Base-by-base conservation (phyloP, 2,888 invertebrate species). In the Brassicogethes aeneus region DNA sequence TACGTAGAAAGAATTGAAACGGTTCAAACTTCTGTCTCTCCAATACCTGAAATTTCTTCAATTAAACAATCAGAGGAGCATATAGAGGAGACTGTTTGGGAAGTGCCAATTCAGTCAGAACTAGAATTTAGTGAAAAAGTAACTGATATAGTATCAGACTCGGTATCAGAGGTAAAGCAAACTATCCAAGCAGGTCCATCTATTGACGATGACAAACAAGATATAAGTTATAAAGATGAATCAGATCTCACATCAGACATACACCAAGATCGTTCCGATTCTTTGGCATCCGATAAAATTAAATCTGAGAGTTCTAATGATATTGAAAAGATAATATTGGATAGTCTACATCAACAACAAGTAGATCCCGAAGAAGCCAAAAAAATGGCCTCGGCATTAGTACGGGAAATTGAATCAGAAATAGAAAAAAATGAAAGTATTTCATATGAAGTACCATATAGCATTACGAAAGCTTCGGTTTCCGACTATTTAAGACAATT, bases 401-500 rank as follows among this genome's bases (percentile, higher is more conserved):
- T 76, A 2, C 70, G 69, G 40, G 72, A 74, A 54, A 74, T 75
- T 44, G 75, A 76, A 58, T 62, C 60, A 2, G 74, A 74, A 59
- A 69, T 74, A n/a, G 66, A 70, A 43, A 68, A 67, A 48, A 60
- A 70, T 15, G 60, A 58, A 17, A 45, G 51, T 8, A 37, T 48
- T 12, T 31, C 44, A 15, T 47, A 43, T 31, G 15, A 39, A 15
- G 16, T 42, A 13, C 32, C 50, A 56, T 5, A 23, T 10, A 23
- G 23, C 10, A n/a, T n/a, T n/a, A 61, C 65, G 48, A 52, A 60
- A 34, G 56, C 61, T 36, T 65, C 69, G 48, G 62, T 70, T 17
- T 65, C 69, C 5, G 69, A 68, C 39, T 69, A 69, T 51, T 53
- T 71, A 14, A 58, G 61, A 46, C 63, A 69, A 49, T 52, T 71